Conservation (phyloP, 2,113 vertebrate species). For the Galemys pyrenaicus region DNA sequence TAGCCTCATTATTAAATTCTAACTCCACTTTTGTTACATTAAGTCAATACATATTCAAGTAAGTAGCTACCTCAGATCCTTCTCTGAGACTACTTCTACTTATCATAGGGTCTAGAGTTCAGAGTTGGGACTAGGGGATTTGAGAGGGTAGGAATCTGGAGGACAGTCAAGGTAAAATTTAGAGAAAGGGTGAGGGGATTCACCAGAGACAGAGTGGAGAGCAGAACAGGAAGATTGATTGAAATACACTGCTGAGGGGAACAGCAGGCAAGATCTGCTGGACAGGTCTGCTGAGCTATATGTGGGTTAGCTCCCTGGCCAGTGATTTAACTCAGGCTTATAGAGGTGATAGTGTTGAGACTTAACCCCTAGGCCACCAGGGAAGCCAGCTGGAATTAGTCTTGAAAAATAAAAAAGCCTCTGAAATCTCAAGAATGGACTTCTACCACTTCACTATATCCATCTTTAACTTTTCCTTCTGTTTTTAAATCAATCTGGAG, state of each 20-base stretch:
- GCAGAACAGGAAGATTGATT: too few relatives aligned
- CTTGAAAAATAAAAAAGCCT: not conserved
- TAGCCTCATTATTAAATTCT: not conserved
- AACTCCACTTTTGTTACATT: not conserved
- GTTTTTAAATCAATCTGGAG: not conserved
- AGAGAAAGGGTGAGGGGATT: not conserved
- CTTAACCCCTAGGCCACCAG: too few relatives aligned
- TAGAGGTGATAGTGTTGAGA: too few relatives aligned
- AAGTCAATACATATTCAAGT: not conserved
- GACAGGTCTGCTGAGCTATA: too few relatives aligned
- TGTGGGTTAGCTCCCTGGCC: too few relatives aligned
- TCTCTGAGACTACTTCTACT: not conserved
- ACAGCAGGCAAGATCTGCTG: too few relatives aligned
- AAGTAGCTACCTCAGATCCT: not conserved
- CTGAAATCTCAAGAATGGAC: not conserved
- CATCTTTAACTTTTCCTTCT: conserved; percentile 3
- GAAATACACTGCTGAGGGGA: too few relatives aligned
- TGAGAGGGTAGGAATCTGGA: not conserved
- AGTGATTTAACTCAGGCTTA: too few relatives aligned
- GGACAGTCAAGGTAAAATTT: not conserved
- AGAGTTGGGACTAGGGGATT: not conserved
- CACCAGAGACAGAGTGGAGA: too few relatives aligned
- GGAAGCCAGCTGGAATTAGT: not conserved
- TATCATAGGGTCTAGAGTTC: not conserved
- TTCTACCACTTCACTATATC: not conserved